Evolutionary conservation across 2,888 invertebrate species (phyloP).

Genomic region (Lysandra bellargus): DNA sequence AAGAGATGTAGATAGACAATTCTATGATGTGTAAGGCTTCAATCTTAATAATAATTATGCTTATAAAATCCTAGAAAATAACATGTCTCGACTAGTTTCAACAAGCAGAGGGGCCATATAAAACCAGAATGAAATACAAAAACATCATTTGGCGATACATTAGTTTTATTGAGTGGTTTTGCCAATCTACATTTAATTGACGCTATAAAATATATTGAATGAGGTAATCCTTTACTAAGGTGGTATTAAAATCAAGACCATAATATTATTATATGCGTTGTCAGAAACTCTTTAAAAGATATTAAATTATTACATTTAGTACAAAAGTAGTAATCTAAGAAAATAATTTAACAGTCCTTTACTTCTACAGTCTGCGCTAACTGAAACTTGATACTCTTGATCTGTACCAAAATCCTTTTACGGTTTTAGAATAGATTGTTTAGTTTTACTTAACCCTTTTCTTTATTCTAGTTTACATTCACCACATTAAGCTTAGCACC

Average conservation of each 20-base stretch:
- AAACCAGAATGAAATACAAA: slow-evolving; percentile 20
- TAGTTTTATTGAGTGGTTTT: not conserved
- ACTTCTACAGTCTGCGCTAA: not conserved
- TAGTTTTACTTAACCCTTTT: not conserved
- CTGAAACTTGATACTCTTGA: not conserved
- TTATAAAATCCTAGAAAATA: slow-evolving; percentile 12
- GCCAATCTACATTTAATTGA: not conserved
- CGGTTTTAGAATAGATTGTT: not conserved
- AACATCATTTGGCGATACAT: slow-evolving; percentile 15
- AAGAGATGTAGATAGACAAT: not conserved
- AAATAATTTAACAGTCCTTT: not conserved
- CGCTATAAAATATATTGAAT: slow-evolving; percentile 4
- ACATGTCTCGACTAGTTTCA: slow-evolving; percentile 3
- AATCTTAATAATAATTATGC: not conserved
- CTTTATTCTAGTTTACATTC: not conserved
- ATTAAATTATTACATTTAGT: not conserved
- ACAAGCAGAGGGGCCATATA: not conserved
- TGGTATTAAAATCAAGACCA: not conserved
- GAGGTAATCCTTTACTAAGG: not conserved
- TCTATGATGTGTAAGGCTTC: not conserved
- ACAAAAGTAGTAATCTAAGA: not conserved
- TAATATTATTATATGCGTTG: not conserved
- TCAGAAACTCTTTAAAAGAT: not conserved
- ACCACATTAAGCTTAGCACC: not conserved
- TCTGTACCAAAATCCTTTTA: not conserved